A percentile compares a stretch with the other conserved stretches of the same genome.
phyloP scores from a whole-genome alignment of 2,113 vertebrate genomes.

The Donacobius atricapilla region DNA sequence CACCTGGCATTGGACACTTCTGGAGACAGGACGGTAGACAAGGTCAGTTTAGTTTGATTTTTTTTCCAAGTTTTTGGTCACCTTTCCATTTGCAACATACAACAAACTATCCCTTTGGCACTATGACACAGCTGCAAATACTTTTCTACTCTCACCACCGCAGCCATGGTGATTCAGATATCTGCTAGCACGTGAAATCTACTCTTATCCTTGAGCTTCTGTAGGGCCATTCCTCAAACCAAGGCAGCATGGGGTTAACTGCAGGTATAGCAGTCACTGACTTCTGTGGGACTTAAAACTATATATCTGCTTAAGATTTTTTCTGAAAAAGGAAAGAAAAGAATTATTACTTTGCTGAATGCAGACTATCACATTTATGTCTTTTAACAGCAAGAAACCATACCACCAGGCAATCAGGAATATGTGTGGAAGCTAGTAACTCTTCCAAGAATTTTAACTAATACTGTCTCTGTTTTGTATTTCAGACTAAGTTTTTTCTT shows the following conservation, averaged over 20 bases:
- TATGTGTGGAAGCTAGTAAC: neutral
- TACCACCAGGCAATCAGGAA: slow-evolving; percentile 8
- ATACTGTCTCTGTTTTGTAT: neutral
- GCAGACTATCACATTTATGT: neutral
- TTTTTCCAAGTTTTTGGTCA: neutral
- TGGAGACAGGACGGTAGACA: neutral
- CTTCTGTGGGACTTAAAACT: neutral
- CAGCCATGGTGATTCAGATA: neutral
- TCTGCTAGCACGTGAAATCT: neutral
- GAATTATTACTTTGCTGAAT: neutral
- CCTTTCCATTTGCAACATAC: neutral
- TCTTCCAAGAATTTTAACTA: slow-evolving; percentile 13
- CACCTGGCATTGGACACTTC: neutral
- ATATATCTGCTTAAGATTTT: neutral
- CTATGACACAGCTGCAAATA: neutral
- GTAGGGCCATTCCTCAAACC: neutral
- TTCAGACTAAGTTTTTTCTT: neutral
- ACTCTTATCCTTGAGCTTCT: neutral
- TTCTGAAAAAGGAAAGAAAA: neutral
- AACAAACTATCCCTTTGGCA: neutral
- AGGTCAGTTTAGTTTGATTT: neutral
- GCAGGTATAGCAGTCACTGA: neutral
- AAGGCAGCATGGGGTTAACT: accelerated
- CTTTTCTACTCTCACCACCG: neutral
- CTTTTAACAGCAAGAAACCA: neutral